A percentile compares a stretch with the other conserved stretches of the same genome.
Conservation (phyloP, 2,113 vertebrate species). For the Psophia crepitans region DNA sequence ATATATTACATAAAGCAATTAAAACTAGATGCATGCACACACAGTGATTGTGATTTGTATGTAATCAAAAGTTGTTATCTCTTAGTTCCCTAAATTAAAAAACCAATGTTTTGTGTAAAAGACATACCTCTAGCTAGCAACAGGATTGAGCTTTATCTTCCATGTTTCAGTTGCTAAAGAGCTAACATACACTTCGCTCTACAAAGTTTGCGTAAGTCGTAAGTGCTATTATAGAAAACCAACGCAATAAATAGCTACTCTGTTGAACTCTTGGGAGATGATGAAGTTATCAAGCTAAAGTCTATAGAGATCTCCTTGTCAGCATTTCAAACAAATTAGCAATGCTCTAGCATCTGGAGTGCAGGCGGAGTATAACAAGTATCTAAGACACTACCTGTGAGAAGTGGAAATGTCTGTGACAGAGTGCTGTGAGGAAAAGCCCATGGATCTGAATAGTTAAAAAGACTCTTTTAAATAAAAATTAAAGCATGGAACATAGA, state of each 20-base stretch:
- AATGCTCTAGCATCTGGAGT: neutral
- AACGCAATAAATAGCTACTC: neutral
- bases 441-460: neutral
- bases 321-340: neutral
- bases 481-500: accelerated
- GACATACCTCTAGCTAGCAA: neutral
- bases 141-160: neutral
- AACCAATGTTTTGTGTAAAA: neutral
- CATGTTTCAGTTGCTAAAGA: neutral
- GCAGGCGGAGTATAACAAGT: neutral
- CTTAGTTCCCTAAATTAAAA: neutral
- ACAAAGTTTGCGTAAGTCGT: neutral
- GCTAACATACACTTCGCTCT: neutral
- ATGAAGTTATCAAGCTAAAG: neutral
- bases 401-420: neutral
- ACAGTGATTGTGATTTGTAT: neutral
- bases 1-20: neutral
- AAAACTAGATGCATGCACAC: neutral
- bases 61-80: neutral
- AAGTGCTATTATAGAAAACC: neutral
- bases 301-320: neutral
- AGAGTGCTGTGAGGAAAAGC: neutral
- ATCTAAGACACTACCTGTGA: neutral
- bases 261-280: neutral
- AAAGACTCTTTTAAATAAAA: neutral